Percentiles rank a stretch among this genome's conserved stretches.
phyloP scores from a whole-genome alignment of 2,888 invertebrate genomes.

The Chymomyza fuscimana region DNA sequence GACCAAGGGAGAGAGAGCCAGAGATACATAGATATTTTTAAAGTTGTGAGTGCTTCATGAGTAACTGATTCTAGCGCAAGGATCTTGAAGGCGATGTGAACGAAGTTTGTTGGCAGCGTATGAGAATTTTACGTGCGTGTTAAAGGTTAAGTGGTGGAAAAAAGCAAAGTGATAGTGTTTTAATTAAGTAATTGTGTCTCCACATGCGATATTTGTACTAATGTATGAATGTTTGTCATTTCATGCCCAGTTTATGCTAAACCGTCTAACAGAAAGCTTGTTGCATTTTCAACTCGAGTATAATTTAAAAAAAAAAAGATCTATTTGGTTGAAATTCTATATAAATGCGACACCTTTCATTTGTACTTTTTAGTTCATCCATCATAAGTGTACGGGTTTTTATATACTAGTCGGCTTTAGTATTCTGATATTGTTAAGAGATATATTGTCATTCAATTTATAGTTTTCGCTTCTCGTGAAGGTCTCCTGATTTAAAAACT shows the following conservation, averaged over 20 bases:
- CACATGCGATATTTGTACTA: constrained; percentile 19
- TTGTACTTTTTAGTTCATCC: no score
- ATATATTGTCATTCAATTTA: no score
- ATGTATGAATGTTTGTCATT: background rate
- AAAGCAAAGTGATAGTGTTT: constrained; percentile 69
- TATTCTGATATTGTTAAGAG: background rate
- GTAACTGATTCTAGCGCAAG: background rate
- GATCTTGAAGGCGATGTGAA: constrained; percentile 7
- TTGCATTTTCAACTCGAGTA: constrained; percentile 1
- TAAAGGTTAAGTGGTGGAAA: constrained; percentile 53
- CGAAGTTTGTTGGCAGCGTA: constrained; percentile 28
- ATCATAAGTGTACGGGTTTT: no score
- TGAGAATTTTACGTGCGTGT: constrained; percentile 53
- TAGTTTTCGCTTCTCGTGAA: no score
- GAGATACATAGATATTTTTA: constrained; percentile 62
- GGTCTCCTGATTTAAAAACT: no score
- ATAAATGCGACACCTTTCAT: no score
- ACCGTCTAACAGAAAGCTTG: constrained; percentile 8
- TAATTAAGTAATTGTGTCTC: constrained; percentile 45
- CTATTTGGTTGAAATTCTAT: no score
- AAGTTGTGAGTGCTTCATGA: constrained; percentile 13
- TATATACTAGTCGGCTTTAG: background rate
- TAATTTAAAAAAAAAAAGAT: no score
- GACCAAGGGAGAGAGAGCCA: constrained; percentile 40
- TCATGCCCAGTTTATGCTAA: constrained; percentile 7